phyloP scores from a whole-genome alignment of 1,140 invertebrate genomes.

The Cotesia chilonis region DNA sequence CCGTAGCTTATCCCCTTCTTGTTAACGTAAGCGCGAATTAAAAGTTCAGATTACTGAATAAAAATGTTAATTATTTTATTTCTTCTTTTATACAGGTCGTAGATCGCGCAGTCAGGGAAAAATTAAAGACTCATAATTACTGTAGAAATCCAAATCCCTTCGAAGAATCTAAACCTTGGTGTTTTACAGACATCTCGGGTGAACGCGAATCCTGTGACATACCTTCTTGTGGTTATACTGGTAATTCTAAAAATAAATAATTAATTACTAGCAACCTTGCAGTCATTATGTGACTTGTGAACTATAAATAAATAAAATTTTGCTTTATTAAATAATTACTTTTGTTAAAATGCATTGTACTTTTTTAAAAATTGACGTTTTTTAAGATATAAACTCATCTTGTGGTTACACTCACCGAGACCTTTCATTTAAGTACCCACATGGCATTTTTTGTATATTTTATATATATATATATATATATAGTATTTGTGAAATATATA shows the following conservation, averaged over 20 bases:
- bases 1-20: constrained; percentile 55
- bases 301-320: no score
- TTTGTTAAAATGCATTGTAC: no score
- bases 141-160: constrained; percentile 68
- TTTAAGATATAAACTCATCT: no score
- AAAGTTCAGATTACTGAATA: constrained; percentile 35
- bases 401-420: no score
- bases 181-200: constrained; percentile 59
- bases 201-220: constrained; percentile 69
- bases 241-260: constrained; percentile 42
- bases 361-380: no score
- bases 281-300: no score
- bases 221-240: constrained; percentile 60
- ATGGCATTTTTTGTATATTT: no score
- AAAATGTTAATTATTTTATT: neutral
- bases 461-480: no score
- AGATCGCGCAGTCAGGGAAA: constrained; percentile 48
- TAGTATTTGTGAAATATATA: no score
- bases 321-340: no score
- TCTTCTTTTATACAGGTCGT: constrained; percentile 44
- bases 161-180: constrained; percentile 69
- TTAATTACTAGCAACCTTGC: neutral
- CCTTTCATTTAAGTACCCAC: no score
- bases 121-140: constrained; percentile 65
- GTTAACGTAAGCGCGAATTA: constrained; percentile 45